These are phyloP conservation scores for Rotaria socialis DNA, from an alignment of 2,888 invertebrate species.

Conservation along the genomic window DNA sequence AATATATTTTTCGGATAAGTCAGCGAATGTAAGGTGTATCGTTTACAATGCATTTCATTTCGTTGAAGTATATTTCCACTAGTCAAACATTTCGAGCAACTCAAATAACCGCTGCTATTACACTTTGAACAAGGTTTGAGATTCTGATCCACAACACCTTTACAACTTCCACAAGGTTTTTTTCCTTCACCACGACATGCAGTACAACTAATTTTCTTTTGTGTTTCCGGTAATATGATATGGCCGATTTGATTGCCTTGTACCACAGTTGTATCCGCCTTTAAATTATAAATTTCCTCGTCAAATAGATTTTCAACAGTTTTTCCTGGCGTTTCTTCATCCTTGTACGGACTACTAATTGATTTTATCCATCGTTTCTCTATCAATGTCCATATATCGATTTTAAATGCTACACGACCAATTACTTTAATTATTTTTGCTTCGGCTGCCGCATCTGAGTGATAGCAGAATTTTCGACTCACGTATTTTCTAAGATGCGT, in stretches of 20 bases:
- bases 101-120: too few relatives aligned
- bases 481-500: not conserved
- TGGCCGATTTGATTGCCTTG: not conserved
- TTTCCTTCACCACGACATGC: not conserved
- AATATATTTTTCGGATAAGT: too few relatives aligned
- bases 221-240: not conserved
- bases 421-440: not conserved
- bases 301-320: not conserved
- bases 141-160: not conserved
- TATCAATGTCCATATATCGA: not conserved
- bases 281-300: not conserved
- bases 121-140: not conserved
- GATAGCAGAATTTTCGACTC: not conserved
- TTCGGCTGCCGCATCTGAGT: not conserved
- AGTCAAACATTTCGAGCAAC: too few relatives aligned
- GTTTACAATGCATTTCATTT: too few relatives aligned
- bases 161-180: not conserved
- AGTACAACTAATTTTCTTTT: not conserved
- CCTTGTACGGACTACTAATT: not conserved
- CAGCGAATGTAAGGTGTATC: too few relatives aligned
- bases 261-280: not conserved
- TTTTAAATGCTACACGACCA: not conserved
- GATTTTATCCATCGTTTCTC: not conserved
- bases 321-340: not conserved
- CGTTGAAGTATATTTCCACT: too few relatives aligned